Evolutionary conservation across 2,797 vertebrate genomes (phyloP), one percentile per base, ranked within the genome.

Genomic region (Gallinago nigripennis): DNA sequence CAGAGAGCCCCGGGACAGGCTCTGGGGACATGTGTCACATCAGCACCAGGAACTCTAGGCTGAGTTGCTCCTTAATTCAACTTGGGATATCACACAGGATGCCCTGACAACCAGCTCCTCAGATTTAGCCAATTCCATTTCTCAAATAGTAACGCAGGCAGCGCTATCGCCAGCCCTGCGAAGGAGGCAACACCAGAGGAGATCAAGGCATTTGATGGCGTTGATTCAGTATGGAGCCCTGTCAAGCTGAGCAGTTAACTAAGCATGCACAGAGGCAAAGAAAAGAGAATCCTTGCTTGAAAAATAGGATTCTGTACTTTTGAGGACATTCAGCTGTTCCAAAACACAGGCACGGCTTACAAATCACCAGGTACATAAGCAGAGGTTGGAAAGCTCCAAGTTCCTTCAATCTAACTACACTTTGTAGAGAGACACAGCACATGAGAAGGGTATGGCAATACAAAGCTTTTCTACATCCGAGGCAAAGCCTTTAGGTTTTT

Each of bases 161-260:
- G 61, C 56, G 31, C 20, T 30, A 39, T 30, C 30, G 43, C 31
- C 64, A 60, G 69, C 20, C 37, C 70, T 54, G 64, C 1, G 0
- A 53, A 66, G 58, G 28, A n/a, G 41, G 35, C 21, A 50, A 1
- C 48, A 57, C 16, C 50, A 60, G 51, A 79, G 37, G 8, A 72
- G 48, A 57, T 5, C 0, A 0, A 77, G 12, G 30, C n/a, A 50
- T 51, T 28, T 35, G 30, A 63, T 19, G 33, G 5, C n/a, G 35
- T n/a, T 2, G 1, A 69, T 31, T 69, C 45, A 70, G 28, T 11
- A 35, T 4, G 6, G 16, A 87, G 46, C 4, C 45, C 46, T 25
- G 18, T 31, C n/a, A 58, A 43, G 51, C 46, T 65, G 11, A 70
- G 25, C 41, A 50, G 51, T 43, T 48, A 72, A 73, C 18, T 53